phyloP scores from a whole-genome alignment of 2,797 vertebrate genomes.

The Aulostomus chinensis region DNA sequence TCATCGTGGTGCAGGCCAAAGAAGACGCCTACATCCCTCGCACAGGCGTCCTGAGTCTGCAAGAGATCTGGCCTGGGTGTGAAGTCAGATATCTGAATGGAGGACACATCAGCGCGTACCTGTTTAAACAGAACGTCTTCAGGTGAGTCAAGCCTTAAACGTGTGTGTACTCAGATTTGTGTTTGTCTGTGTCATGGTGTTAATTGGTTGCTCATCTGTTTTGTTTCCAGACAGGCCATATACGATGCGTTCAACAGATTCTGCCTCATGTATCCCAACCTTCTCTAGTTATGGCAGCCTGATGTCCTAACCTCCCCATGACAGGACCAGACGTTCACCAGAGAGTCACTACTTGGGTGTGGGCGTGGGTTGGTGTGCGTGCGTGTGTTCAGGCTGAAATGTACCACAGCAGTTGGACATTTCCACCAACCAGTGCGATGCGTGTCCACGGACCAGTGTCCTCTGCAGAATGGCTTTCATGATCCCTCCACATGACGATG shows the following conservation, averaged over 20 bases:
- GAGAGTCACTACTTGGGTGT: too few relatives aligned
- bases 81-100: constrained; percentile 93
- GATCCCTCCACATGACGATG: too few relatives aligned
- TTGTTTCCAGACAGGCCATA: constrained; percentile 86
- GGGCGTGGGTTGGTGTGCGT: too few relatives aligned
- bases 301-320: background rate
- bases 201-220: background rate
- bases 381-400: too few relatives aligned
- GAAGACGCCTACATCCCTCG: constrained; percentile 96
- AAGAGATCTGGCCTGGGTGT: constrained; percentile 97
- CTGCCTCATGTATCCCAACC: constrained; percentile 86
- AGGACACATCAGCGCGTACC: constrained; percentile 95
- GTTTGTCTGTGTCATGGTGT: background rate
- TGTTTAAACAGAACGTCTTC: constrained; percentile 96
- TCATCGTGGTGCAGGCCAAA: constrained; percentile 94
- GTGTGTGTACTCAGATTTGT: background rate
- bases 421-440: too few relatives aligned
- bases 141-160: too few relatives aligned
- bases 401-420: too few relatives aligned
- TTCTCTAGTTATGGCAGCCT: constrained; percentile 32
- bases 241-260: constrained; percentile 95
- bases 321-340: too few relatives aligned
- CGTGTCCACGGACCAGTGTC: too few relatives aligned
- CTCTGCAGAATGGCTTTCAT: too few relatives aligned
- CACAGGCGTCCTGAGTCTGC: constrained; percentile 91